These are phyloP conservation scores for Cheilosia vernalis DNA, from an alignment of 2,888 invertebrate species.

Conservation along the genomic window DNA sequence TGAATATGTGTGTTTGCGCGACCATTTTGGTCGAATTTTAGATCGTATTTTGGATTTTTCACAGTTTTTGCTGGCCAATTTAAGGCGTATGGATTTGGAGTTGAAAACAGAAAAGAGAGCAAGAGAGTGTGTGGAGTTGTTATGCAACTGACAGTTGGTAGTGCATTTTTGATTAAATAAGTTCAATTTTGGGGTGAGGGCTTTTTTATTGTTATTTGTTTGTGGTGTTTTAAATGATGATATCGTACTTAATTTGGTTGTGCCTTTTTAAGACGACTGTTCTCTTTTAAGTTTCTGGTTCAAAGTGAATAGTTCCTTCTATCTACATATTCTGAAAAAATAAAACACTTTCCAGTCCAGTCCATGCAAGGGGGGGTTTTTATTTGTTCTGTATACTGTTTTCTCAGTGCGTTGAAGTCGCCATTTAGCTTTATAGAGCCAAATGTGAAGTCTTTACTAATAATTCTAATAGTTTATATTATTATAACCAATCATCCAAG, in stretches of 20 bases:
- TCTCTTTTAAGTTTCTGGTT: no score
- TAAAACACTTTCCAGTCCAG: no score
- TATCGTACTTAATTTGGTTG: neutral
- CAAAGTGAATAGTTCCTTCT: no score
- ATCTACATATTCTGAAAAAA: no score
- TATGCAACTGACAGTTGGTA: conserved; percentile 48
- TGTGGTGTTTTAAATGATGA: neutral
- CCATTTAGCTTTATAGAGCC: no score
- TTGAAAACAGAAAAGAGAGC: neutral
- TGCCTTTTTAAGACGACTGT: no score
- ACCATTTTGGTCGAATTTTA: conserved; percentile 10
- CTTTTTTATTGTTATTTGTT: neutral
- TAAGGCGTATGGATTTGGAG: conserved; percentile 16
- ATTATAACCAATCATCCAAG: no score
- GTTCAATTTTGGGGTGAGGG: conserved; percentile 10
- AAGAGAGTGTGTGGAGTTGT: conserved; percentile 41
- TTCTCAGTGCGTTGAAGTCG: no score
- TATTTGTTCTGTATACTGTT: no score
- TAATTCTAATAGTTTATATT: no score
- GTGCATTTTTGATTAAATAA: conserved; percentile 35
- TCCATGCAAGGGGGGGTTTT: no score
- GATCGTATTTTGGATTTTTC: conserved; percentile 50
- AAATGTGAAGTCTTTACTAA: no score
- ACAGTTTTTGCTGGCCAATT: conserved; percentile 43
- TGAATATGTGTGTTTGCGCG: conserved; percentile 6